Base-by-base conservation (phyloP, 1,140 invertebrate species). In the Zaprionus capensis region DNA sequence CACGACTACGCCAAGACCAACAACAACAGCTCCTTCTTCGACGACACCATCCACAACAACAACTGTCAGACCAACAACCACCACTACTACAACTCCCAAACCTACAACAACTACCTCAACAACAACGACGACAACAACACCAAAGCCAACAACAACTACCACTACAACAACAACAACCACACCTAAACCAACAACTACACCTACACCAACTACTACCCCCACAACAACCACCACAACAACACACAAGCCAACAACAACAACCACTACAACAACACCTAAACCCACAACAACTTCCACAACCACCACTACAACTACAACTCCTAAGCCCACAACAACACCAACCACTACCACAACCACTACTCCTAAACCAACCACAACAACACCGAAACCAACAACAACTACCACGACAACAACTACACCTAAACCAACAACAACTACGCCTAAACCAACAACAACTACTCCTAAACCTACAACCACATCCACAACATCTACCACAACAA, bases 401-500 rank as follows among this genome's bases (percentile, higher is more conserved):
- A n/a, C 63, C 4, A 51, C 71, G 24, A 63, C 73, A 28, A 57
- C 75, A 1, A 9, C 49, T 2, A 56, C 53, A n/a, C 49, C 63
- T 20, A 4, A 20, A 17, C 15, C 24, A 5, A 49, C 36, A 46
- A 51, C 9, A 0, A 67, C 62, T 5, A 4, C 41, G 0, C 36
- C 26, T 17, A 28, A 26, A 0, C 66, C 62, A 9, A 78, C 76
- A 20, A 56, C 57, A 24, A 26, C 56, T 17, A 67, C 58, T 22
- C 28, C 58, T 5, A 64, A 46, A 6, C 31, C 67, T 28, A 76
- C 53, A 65, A 76, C 58, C n/a, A 31, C 65, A 24, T 63, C 26
- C 15, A 31, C 56, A 56, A 20, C 70, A 72, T 55, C 36, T 4
- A 62, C 31, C 9, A 61, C 51, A 2, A 62, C 44, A 2, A 56